Evolutionary conservation across 1,140 invertebrate genomes (phyloP), one percentile per base, ranked within the genome.

Genomic region (Heterodera carotae): DNA sequence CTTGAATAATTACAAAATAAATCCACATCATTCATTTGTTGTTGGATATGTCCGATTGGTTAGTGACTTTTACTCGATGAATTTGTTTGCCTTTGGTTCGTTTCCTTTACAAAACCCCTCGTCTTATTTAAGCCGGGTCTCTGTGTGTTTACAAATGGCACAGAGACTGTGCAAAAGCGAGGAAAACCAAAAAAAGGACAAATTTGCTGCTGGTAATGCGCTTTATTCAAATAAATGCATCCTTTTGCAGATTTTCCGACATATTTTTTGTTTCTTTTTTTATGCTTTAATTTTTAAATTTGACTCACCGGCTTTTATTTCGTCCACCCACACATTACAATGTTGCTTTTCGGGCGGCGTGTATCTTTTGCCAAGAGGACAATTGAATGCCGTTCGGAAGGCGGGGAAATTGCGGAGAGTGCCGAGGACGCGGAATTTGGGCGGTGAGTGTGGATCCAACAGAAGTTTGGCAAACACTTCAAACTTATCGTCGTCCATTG

Each of bases 331-430:
- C 2, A 86, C 82, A n/a, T 81, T 48, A 60, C 85, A 87, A 53
- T 86, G 85, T 0, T 83, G 34, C 33, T 22, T 59, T 34, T 2
- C 66, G 62, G 25, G n/a, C 18, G 84, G 84, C 34, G 84, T 77
- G 66, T 82, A 82, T 2, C 10, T 48, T 18, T 80, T 72, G 60
- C 70, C 77, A 22, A 71, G 25, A 22, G 80, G 78, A 48, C 84
- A 86, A 53, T 86, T 83, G 76, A 87, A 86, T 6, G 84, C 84
- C 27, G 48, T 84, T 39, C 76, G 76, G 75, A 86, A 87, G 25
- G 85, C 85, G 29, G 84, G 85, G 75, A 78, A 86, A 69, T 87
- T 87, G 59, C 78, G 77, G 56, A 81, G 2, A 36, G 73, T 59
- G 29, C 84, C 84, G 27, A 27, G 31, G 29, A 85, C 39, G 15